Percentiles rank a stretch among this genome's conserved stretches.
phyloP scores from a whole-genome alignment of 2,888 invertebrate species.

The Drosophila austrosaltans region DNA sequence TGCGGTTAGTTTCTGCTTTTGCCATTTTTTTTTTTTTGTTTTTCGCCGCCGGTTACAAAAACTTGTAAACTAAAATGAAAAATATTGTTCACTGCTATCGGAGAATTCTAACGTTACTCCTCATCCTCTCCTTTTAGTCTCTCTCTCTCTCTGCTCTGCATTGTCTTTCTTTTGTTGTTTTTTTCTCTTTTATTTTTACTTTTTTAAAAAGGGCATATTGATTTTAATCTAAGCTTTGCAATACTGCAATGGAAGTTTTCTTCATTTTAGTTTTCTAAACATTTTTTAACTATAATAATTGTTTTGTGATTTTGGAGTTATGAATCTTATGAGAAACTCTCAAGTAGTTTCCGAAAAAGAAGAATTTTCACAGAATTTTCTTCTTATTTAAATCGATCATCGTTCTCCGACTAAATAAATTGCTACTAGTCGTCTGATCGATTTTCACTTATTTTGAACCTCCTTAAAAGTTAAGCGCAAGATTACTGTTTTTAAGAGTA shows the following conservation, averaged over 20 bases:
- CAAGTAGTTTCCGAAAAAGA: too few species aligned
- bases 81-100: conserved; percentile 60
- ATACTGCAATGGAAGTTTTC: too few species aligned
- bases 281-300: too few species aligned
- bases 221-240: background rate
- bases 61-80: conserved; percentile 67
- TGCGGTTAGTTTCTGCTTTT: conserved; percentile 29
- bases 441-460: too few species aligned
- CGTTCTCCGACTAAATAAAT: too few species aligned
- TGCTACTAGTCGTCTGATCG: too few species aligned
- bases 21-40: conserved; percentile 14
- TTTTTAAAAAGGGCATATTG: background rate
- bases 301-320: too few species aligned
- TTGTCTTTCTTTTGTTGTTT: conserved; percentile 1
- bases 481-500: background rate
- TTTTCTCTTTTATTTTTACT: background rate
- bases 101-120: conserved; percentile 29
- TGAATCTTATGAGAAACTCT: too few species aligned
- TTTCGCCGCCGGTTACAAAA: conserved; percentile 34
- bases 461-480: background rate
- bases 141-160: background rate
- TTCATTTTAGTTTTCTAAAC: too few species aligned
- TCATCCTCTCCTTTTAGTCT: background rate
- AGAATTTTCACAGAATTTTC: too few species aligned
- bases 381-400: too few species aligned